Evolutionary conservation across 2,888 invertebrate species (phyloP).

Genomic region (Amphipyra berbera): DNA sequence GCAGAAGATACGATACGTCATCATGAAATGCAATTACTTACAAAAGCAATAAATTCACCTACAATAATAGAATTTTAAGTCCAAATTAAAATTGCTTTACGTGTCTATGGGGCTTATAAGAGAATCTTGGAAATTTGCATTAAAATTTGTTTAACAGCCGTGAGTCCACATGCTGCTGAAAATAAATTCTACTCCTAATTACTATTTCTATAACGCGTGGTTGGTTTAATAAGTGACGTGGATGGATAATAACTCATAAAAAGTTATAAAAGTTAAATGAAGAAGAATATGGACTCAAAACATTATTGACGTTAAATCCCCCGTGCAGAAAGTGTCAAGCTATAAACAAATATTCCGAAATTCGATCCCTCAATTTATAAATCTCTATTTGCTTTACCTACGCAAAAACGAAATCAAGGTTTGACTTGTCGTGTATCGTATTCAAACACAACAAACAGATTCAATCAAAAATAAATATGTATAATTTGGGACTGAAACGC

Average conservation of each 20-base stretch:
- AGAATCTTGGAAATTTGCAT: no score
- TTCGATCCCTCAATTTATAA: conserved; percentile 2
- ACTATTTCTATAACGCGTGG: neutral
- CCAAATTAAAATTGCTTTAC: no score
- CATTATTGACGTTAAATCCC: conserved; percentile 2
- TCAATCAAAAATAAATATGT: conserved; percentile 66
- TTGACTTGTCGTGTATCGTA: conserved; percentile 18
- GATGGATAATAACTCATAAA: neutral
- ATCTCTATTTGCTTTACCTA: conserved; percentile 1
- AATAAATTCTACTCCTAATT: neutral
- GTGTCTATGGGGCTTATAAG: no score
- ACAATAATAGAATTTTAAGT: no score
- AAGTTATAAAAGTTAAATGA: conserved; percentile 3
- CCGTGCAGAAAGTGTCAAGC: neutral
- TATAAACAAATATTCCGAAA: conserved; percentile 3
- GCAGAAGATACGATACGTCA: no score
- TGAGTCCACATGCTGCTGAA: neutral
- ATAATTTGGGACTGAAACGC: conserved; percentile 70
- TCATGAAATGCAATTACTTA: no score
- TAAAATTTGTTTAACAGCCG: no score
- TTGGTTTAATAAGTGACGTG: neutral
- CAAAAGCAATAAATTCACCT: no score
- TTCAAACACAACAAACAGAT: conserved; percentile 41
- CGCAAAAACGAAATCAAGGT: conserved; percentile 8
- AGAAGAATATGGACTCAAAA: neutral